Conservation (phyloP, 1,140 invertebrate species). For the Eulimnadia texana region DNA sequence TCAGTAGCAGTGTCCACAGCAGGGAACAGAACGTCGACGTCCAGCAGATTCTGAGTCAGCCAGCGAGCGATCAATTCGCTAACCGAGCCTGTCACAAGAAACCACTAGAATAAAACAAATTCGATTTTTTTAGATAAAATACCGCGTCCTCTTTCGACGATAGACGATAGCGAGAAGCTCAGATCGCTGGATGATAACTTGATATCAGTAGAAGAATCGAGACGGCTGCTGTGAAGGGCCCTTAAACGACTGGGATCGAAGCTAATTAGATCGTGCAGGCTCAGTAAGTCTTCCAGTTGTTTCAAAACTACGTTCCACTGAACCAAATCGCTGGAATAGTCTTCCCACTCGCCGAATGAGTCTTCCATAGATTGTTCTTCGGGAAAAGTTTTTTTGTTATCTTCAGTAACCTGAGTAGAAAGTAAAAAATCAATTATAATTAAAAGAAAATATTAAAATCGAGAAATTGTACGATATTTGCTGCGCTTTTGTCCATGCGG, state of each 20-base stretch:
- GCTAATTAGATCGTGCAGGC: slow-evolving; percentile 40
- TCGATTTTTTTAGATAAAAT: slow-evolving; percentile 6
- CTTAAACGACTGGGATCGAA: slow-evolving; percentile 43
- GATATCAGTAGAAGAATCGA: slow-evolving; percentile 4
- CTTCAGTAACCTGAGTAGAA: slow-evolving; percentile 1
- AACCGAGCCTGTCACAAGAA: slow-evolving; percentile 40
- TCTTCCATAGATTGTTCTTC: slow-evolving; percentile 19
- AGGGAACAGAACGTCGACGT: not conserved
- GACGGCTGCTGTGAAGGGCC: slow-evolving; percentile 26
- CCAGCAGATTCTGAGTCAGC: slow-evolving; percentile 34
- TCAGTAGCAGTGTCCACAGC: too few species aligned
- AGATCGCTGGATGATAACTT: slow-evolving; percentile 33
- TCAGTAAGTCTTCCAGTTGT: slow-evolving; percentile 74
- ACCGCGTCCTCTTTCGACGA: slow-evolving; percentile 65
- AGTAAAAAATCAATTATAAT: not conserved
- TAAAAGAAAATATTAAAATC: not conserved
- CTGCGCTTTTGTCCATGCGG: slow-evolving; percentile 34
- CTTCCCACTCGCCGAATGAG: slow-evolving; percentile 52
- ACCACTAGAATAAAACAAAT: too few species aligned
- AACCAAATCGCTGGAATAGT: slow-evolving; percentile 64
- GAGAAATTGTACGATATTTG: not conserved
- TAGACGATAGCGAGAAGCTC: slow-evolving; percentile 52
- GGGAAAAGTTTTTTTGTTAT: slow-evolving; percentile 10
- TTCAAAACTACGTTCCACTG: slow-evolving; percentile 71
- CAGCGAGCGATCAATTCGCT: slow-evolving; percentile 69